Evolutionary conservation across 2,888 invertebrate species (phyloP), one percentile per base, ranked within the genome.

Genomic region (Oconnorella tubifera): DNA sequence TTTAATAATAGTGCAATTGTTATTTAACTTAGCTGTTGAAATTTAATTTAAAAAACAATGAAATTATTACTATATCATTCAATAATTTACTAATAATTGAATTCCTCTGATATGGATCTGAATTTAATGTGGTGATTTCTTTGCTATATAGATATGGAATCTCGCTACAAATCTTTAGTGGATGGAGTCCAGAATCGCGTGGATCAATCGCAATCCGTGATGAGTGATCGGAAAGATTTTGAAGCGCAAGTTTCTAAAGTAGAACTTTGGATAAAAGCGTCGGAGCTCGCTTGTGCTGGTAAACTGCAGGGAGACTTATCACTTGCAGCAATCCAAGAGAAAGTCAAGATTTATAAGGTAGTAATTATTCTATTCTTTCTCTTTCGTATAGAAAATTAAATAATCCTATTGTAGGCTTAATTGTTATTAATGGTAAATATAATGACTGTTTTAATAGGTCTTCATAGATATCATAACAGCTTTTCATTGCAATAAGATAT

Each of bases 211-310:
- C 86, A 86, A 49, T 89, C 90, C 82, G 84, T 91, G 14, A 83
- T 91, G 14, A 88, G 89, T 79, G 88, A 89, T 19, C 86, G 94
- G 67, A 89, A 88, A 75, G 86, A 89, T 56, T 91, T 92, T 74
- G 95, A 96, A 82, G 86, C 86, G 53, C 89, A 90, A 67, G 85
- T 91, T 57, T 89, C 90, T 64, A 88, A 89, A 75, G 89, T 91
- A 77, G 88, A 90, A 70, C 88, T 90, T 74, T 96, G 95, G 95
- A 84, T 94, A 49, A 90, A 91, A 72, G 91, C 95, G 83, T 91
- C 91, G 32, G 93, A 94, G 81, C 90, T 91, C 0, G 89, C 90
- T 2, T 89, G 90, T 1, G 89, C 90, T 10, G 87, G 89, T 33
- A 92, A 92, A 76, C 84, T 93, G 2, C 86, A 91, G 53, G 87